Evolutionary conservation across 2,888 invertebrate genomes (phyloP).

Genomic region (Acleris literana): DNA sequence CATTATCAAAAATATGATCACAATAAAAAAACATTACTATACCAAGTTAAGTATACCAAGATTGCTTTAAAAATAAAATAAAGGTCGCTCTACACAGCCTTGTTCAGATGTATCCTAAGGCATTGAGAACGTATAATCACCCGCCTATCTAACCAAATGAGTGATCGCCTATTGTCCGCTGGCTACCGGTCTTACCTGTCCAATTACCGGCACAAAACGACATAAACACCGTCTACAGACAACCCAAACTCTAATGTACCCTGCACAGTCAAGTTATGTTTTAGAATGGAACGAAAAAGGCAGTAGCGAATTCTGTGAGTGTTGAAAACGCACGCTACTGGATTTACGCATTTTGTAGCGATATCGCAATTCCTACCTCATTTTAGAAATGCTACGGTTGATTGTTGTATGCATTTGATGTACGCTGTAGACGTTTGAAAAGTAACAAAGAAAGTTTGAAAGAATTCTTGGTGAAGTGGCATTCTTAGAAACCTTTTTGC

Average conservation of each 20-base stretch:
- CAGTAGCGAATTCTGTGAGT: conserved; percentile 34
- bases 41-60: background rate
- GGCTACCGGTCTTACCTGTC: conserved; percentile 75
- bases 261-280: conserved; percentile 35
- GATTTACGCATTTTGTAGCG: conserved; percentile 47
- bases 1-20: too few relatives aligned
- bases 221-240: conserved; percentile 41
- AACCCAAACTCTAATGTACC: conserved; percentile 46
- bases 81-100: conserved; percentile 38
- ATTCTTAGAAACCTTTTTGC: conserved; percentile 32
- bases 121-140: conserved; percentile 66
- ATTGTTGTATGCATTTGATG: conserved; percentile 17
- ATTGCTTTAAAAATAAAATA: conserved; percentile 13
- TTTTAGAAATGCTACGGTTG: conserved; percentile 2
- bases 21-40: too few relatives aligned
- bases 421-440: conserved; percentile 15
- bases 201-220: conserved; percentile 43
- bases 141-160: conserved; percentile 74
- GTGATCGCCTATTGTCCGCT: conserved; percentile 78
- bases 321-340: conserved; percentile 45
- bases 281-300: conserved; percentile 30
- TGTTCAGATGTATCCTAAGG: conserved; percentile 68
- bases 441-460: conserved; percentile 32
- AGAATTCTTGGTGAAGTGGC: conserved; percentile 15
- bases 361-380: conserved; percentile 21